These are phyloP conservation scores for Leptoteleia sp. DNA, from an alignment of 1,140 invertebrate genomes.

Conservation along the genomic window DNA sequence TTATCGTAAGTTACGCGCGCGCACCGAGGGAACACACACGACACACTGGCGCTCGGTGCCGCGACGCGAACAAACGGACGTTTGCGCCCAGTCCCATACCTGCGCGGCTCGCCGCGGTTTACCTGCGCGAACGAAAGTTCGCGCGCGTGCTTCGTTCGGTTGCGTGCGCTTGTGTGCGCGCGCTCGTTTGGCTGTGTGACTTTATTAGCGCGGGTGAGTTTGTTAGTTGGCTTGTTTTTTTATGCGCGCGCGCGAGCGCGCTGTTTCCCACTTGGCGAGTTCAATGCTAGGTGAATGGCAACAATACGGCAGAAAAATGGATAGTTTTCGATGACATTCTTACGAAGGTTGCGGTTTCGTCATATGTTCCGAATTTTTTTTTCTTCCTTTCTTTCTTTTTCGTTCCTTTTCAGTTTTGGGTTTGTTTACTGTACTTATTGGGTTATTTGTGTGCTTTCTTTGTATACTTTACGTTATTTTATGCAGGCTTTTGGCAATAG, in stretches of 20 bases:
- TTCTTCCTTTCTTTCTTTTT: too few relatives aligned
- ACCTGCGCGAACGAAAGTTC: constrained; percentile 53
- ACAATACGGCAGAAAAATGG: constrained; percentile 29
- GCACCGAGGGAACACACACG: constrained; percentile 39
- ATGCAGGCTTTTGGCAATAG: too few relatives aligned
- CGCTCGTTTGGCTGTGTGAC: too few relatives aligned
- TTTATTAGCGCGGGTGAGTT: too few relatives aligned
- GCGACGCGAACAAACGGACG: constrained; percentile 29
- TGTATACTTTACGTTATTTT: too few relatives aligned
- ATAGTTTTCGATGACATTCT: constrained; percentile 31
- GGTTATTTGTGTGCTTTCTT: too few relatives aligned
- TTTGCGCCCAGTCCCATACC: constrained; percentile 22
- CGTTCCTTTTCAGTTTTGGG: too few relatives aligned
- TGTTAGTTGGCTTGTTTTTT: too few relatives aligned
- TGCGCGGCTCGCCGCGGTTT: constrained; percentile 41
- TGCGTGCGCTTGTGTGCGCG: not conserved
- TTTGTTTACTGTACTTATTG: too few relatives aligned
- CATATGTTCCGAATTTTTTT: too few relatives aligned
- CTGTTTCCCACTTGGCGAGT: constrained; percentile 37
- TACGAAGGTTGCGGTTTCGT: constrained; percentile 32
- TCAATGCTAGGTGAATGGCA: constrained; percentile 61
- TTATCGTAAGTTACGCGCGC: constrained; percentile 21
- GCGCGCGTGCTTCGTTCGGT: constrained; percentile 3
- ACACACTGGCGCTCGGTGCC: constrained; percentile 38
- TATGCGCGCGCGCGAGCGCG: not conserved